These are phyloP conservation scores for Anableps anableps DNA, from an alignment of 2,797 vertebrate species.

Conservation along the genomic window DNA sequence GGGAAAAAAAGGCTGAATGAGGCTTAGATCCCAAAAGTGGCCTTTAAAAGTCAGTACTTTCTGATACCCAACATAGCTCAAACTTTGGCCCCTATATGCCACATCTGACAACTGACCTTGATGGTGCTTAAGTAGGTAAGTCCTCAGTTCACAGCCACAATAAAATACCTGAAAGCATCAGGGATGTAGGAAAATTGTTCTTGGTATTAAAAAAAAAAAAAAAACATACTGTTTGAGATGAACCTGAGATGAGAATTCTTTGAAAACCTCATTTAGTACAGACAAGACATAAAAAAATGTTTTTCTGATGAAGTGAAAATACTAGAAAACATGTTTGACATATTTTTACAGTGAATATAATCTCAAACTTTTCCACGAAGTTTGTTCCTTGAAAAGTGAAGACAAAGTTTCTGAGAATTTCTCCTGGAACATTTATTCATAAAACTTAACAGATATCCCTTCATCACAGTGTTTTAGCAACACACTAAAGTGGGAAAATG, in stretches of 20 bases:
- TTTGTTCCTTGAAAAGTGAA: constrained; percentile 1
- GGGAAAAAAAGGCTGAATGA: background rate
- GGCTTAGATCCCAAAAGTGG: background rate
- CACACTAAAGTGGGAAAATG: background rate
- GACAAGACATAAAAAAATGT: constrained; percentile 11
- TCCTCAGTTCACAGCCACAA: constrained; percentile 6
- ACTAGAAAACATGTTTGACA: constrained; percentile 10
- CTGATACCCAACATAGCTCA: background rate
- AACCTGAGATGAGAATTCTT: constrained; percentile 24
- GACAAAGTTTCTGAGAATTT: background rate
- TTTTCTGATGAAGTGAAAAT: constrained; percentile 9
- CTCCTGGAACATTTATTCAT: constrained; percentile 16
- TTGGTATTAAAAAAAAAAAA: constrained; percentile 6
- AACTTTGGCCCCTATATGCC: background rate
- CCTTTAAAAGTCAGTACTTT: background rate
- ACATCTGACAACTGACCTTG: constrained; percentile 2
- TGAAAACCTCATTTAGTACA: constrained; percentile 3
- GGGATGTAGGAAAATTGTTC: background rate
- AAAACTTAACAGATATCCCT: constrained; percentile 17
- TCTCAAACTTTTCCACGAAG: background rate
- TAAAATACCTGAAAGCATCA: constrained; percentile 1
- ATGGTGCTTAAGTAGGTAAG: constrained; percentile 19
- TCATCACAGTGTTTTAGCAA: constrained; percentile 4
- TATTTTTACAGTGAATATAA: background rate
- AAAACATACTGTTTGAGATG: background rate